A percentile compares a stretch with the other conserved stretches of the same genome.
Conservation (phyloP, 1,140 invertebrate species). For the Agrypnia vestita region DNA sequence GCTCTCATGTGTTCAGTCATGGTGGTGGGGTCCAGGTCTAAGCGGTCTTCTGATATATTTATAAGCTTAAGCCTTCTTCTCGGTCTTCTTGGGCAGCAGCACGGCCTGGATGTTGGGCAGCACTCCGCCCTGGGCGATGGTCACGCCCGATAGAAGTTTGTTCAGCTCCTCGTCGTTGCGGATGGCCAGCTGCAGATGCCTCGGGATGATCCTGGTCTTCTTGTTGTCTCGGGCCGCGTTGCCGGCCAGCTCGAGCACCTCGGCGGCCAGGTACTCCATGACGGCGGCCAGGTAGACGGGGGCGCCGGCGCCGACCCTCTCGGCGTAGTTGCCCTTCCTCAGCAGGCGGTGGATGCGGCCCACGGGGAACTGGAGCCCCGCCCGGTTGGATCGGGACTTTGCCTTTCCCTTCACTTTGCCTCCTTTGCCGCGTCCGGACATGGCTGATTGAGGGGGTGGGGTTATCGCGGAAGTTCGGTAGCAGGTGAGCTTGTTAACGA, state of each 20-base stretch:
- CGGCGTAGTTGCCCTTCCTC: constrained; percentile 82
- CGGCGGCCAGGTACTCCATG: constrained; percentile 76
- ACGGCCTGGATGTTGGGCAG: constrained; percentile 84
- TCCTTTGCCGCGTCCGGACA: constrained; percentile 77
- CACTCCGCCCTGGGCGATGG: constrained; percentile 86
- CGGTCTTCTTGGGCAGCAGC: constrained; percentile 81
- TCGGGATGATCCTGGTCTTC: constrained; percentile 77
- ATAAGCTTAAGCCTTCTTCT: constrained; percentile 56
- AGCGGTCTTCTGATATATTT: neutral
- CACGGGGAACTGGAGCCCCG: constrained; percentile 82
- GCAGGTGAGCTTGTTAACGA: neutral
- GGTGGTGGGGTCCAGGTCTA: neutral
- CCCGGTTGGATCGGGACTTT: constrained; percentile 77
- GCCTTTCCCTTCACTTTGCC: constrained; percentile 78
- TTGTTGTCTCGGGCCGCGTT: constrained; percentile 65
- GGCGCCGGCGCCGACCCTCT: constrained; percentile 80
- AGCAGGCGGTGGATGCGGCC: constrained; percentile 81
- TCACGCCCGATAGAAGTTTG: constrained; percentile 83
- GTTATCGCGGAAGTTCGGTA: neutral
- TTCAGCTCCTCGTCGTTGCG: constrained; percentile 88
- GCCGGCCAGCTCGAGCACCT: constrained; percentile 82
- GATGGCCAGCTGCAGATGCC: constrained; percentile 86
- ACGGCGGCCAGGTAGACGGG: constrained; percentile 81
- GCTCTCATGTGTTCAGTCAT: no score
- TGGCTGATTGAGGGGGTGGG: constrained; percentile 52